phyloP scores from a whole-genome alignment of 2,113 vertebrate species.

The Myocastor coypus region DNA sequence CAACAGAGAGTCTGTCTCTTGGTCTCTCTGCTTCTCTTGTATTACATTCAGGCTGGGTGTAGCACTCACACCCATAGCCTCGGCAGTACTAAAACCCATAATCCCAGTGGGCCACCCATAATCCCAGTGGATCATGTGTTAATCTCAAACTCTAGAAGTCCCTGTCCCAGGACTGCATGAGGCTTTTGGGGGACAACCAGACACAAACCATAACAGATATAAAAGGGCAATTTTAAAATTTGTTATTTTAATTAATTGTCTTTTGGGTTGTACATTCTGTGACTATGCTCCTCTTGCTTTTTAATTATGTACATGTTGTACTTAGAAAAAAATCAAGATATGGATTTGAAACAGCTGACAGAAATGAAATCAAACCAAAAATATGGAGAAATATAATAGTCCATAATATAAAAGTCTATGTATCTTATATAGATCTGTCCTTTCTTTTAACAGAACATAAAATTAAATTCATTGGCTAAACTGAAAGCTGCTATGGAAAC shows the following conservation, averaged over 20 bases:
- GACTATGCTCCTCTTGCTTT: conserved; percentile 47
- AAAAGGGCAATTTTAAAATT: conserved; percentile 65
- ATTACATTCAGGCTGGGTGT: too few species aligned
- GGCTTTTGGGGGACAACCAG: too few species aligned
- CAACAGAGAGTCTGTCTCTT: too few species aligned
- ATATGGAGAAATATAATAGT: conserved; percentile 54
- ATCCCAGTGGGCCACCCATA: too few species aligned
- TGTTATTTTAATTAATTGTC: conserved; percentile 65
- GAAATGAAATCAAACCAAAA: conserved; percentile 78
- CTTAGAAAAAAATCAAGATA: conserved; percentile 67
- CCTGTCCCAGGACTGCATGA: too few species aligned
- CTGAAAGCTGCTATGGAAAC: conserved; percentile 72
- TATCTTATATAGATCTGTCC: conserved; percentile 62
- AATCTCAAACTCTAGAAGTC: too few species aligned
- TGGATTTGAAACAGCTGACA: conserved; percentile 73
- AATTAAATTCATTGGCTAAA: conserved; percentile 69
- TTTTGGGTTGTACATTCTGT: conserved; percentile 41
- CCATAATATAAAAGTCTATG: conserved; percentile 69
- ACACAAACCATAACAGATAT: background rate
- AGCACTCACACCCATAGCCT: too few species aligned
- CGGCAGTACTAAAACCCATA: too few species aligned
- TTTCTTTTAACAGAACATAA: conserved; percentile 69
- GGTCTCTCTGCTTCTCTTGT: too few species aligned
- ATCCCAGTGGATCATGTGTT: too few species aligned
- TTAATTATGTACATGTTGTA: conserved; percentile 50